Percentiles rank a stretch among this genome's conserved stretches.
These are phyloP conservation scores for Tangara arthus DNA, from an alignment of 2,797 vertebrate genomes.

Conservation along the genomic window DNA sequence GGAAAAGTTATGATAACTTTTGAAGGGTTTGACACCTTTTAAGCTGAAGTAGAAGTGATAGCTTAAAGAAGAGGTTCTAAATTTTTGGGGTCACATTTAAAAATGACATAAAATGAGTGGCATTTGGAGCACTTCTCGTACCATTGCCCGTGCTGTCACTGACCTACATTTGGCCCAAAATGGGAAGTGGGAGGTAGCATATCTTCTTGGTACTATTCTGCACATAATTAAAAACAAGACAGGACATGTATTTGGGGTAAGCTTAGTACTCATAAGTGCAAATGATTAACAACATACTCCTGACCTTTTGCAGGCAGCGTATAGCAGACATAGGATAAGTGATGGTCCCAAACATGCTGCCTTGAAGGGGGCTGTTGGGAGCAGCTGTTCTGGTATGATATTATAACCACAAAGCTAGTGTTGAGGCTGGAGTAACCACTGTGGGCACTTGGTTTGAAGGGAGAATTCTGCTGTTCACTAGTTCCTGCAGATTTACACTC, in stretches of 20 bases:
- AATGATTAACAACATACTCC: neutral
- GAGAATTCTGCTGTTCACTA: neutral
- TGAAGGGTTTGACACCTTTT: neutral
- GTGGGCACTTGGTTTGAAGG: neutral
- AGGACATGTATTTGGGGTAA: neutral
- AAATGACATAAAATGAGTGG: neutral
- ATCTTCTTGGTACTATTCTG: neutral
- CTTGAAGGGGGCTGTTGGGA: neutral
- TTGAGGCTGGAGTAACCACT: neutral
- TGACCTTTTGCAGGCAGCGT: neutral
- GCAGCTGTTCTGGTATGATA: neutral
- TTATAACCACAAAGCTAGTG: neutral
- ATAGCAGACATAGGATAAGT: neutral
- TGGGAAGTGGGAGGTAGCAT: neutral
- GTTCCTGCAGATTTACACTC: neutral
- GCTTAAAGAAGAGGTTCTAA: neutral
- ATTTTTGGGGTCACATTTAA: neutral
- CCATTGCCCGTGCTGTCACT: fast-evolving
- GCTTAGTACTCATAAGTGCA: neutral
- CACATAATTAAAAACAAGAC: neutral
- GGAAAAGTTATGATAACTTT: neutral
- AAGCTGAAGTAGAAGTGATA: neutral
- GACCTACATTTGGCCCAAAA: neutral
- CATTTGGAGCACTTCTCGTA: neutral
- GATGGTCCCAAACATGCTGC: neutral